phyloP scores from a whole-genome alignment of 2,888 invertebrate species.

The Lithophane socia region DNA sequence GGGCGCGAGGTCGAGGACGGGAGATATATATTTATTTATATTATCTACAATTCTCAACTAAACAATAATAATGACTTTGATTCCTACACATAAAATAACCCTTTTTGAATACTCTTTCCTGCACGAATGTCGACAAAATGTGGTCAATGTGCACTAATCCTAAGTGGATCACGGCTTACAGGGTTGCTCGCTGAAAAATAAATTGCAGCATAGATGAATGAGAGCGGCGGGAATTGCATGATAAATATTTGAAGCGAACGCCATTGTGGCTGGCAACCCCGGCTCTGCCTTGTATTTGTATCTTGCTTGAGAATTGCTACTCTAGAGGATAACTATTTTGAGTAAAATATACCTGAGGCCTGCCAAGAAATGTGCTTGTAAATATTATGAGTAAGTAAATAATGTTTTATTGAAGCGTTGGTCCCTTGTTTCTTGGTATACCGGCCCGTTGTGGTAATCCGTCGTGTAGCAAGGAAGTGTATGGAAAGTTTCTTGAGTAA shows the following conservation, averaged over 20 bases:
- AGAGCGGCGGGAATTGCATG: constrained; percentile 78
- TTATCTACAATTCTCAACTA: not conserved
- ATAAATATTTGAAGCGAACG: constrained; percentile 79
- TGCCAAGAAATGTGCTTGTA: constrained; percentile 43
- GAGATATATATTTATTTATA: too few species aligned
- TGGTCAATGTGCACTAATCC: constrained; percentile 59
- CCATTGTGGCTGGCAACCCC: constrained; percentile 66
- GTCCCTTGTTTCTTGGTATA: not conserved
- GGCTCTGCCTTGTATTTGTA: constrained; percentile 55
- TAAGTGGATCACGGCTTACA: constrained; percentile 64
- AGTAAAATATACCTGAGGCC: constrained; percentile 53
- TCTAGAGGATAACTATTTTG: constrained; percentile 55
- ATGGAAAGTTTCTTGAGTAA: not conserved
- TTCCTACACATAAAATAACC: not conserved
- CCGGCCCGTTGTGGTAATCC: not conserved
- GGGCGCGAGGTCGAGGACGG: too few species aligned
- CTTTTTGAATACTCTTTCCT: not conserved
- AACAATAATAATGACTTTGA: not conserved
- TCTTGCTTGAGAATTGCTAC: constrained; percentile 57
- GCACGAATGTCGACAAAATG: constrained; percentile 29
- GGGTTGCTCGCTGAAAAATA: constrained; percentile 75
- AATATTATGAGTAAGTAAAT: constrained; percentile 49
- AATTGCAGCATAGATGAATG: constrained; percentile 80
- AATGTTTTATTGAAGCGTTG: constrained; percentile 17
- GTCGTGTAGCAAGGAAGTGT: too few species aligned